phyloP scores from a whole-genome alignment of 2,113 vertebrate species.

The Bufo bufo region DNA sequence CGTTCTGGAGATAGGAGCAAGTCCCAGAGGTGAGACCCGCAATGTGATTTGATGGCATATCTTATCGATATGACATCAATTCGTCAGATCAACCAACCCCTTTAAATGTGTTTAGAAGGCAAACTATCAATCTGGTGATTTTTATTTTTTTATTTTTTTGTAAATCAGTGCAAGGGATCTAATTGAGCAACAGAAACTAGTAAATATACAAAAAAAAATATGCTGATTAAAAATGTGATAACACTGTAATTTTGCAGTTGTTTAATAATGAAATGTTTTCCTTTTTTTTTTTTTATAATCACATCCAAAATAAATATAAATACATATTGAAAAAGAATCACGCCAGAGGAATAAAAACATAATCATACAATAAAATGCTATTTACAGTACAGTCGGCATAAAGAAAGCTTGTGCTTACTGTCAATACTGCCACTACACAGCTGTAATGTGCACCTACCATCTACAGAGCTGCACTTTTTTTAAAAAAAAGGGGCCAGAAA shows the following conservation, averaged over 20 bases:
- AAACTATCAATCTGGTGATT: too few relatives aligned
- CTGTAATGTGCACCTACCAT: constrained; percentile 12
- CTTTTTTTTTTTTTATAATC: too few relatives aligned
- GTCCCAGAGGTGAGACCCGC: too few relatives aligned
- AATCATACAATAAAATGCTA: neutral
- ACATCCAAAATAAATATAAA: neutral
- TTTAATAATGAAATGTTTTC: neutral
- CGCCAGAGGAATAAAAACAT: neutral
- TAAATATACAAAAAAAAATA: neutral
- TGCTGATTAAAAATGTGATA: neutral
- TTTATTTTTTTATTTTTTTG: too few relatives aligned
- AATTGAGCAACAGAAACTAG: too few relatives aligned
- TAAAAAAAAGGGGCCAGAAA: constrained; percentile 58
- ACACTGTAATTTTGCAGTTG: neutral
- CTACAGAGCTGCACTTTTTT: neutral
- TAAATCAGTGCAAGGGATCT: too few relatives aligned
- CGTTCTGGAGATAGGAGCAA: too few relatives aligned
- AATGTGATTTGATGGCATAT: too few relatives aligned
- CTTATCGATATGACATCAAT: too few relatives aligned
- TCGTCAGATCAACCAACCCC: too few relatives aligned
- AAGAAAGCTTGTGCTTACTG: constrained; percentile 61
- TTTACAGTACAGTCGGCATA: constrained; percentile 8
- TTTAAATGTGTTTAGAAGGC: too few relatives aligned
- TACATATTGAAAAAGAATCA: neutral
- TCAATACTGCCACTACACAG: constrained; percentile 56